A percentile compares a stretch with the other conserved stretches of the same genome.
Conservation (phyloP, 2,888 invertebrate genomes). For the Hirtodrosophila histrioides region DNA sequence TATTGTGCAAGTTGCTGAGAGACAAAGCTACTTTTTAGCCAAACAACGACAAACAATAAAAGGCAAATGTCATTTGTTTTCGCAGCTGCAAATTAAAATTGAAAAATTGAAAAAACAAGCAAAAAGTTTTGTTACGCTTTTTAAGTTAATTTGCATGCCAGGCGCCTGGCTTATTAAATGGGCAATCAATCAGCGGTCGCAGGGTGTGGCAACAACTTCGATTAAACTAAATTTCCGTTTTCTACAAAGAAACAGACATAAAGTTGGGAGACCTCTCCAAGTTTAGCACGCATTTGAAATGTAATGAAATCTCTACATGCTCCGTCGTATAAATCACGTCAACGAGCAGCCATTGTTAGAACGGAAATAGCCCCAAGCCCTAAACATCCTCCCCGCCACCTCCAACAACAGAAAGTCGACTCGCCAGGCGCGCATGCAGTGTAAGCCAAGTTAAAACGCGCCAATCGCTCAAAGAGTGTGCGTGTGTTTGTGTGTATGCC, state of each 20-base stretch:
- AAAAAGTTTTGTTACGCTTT: background rate
- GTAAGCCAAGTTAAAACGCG: slow-evolving; percentile 43
- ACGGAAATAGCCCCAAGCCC: slow-evolving; percentile 64
- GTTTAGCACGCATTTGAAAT: slow-evolving; percentile 44
- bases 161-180: slow-evolving; percentile 50
- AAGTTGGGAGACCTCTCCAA: slow-evolving; percentile 41
- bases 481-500: slow-evolving; percentile 25
- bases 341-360: slow-evolving; percentile 63
- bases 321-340: slow-evolving; percentile 69
- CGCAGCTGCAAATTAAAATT: slow-evolving; percentile 61
- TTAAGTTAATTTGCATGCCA: slow-evolving; percentile 50
- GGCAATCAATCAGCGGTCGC: slow-evolving; percentile 72
- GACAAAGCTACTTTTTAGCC: slow-evolving; percentile 35
- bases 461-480: slow-evolving; percentile 59
- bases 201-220: slow-evolving; percentile 75
- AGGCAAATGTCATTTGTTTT: slow-evolving; percentile 62
- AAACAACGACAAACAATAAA: slow-evolving; percentile 49
- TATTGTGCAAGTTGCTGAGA: slow-evolving; percentile 37
- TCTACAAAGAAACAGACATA: slow-evolving; percentile 16
- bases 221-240: slow-evolving; percentile 75
- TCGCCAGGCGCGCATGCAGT: slow-evolving; percentile 3
- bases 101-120: slow-evolving; percentile 5
- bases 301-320: slow-evolving; percentile 71
- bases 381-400: slow-evolving; percentile 1
- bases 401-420: background rate